Base-by-base conservation (phyloP, 2,113 vertebrate species). In the Dipodomys spectabilis region DNA sequence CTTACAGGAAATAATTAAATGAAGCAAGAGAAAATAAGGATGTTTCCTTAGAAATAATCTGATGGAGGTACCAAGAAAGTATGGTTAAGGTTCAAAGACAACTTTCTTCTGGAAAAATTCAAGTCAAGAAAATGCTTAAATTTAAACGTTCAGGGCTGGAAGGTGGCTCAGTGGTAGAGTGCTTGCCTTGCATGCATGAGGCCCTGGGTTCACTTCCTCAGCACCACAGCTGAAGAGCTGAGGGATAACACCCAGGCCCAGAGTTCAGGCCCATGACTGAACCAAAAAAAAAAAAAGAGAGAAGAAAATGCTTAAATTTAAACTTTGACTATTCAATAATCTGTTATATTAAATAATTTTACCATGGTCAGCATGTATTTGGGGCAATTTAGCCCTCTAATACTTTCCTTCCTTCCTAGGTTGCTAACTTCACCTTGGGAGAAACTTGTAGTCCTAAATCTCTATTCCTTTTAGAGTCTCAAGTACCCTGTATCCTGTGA, bases 331-430 rank as follows among this genome's bases (percentile, higher is more conserved):
- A 10, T 82, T 74, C 10, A 65, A 11, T 65, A 6, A 57, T 57
- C 0, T 62, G 49, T 62, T 78, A 25, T 27, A 74, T 45, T 86
- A 32, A 88, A 81, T 53, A 80, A 57, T 74, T 62, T 13, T 57
- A 57, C 32, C 77, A 32, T 13, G 5, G 35, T 7, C 53, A 62
- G 2, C 13, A 19, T 10, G 11, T 64, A 3, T 35, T n/a, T 7
- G 32, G 22, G 7, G 53, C 0, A 1, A 68, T 13, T 5, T 12
- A 28, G 12, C 6, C n/a, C 12, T 23, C 1, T 53, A 25, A 0
- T 12, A 60, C 19, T 15, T 67, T 74, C 9, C 35, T 5, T 39
- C n/a, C 71, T 32, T 77, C 25, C 23, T 73, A 27, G 19, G 22
- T 78, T 25, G 25, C 13, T 15, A 4, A 53, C n/a, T 53, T 45